Percentiles rank a stretch among this genome's conserved stretches.
Conservation (phyloP, 1,140 invertebrate genomes). For the Brachystomella parvula region DNA sequence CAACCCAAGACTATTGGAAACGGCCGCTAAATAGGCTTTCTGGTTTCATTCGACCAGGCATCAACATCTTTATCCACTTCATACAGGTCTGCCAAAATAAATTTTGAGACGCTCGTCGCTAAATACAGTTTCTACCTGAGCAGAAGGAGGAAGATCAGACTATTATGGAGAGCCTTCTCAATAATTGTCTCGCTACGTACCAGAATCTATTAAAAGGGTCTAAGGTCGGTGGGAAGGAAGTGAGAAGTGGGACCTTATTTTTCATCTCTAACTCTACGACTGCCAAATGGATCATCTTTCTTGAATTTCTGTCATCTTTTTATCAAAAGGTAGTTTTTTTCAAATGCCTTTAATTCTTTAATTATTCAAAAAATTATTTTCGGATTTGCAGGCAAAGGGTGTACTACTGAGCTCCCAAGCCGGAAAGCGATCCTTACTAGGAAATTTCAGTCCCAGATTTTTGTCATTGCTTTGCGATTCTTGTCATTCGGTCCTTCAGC, state of each 20-base stretch:
- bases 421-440: conserved; percentile 57
- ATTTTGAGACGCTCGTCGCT: not conserved
- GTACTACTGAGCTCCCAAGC: conserved; percentile 63
- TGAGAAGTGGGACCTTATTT: conserved; percentile 17
- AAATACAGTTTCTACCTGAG: not conserved
- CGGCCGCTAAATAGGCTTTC: conserved; percentile 5
- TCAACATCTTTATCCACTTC: conserved; percentile 35
- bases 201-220: conserved; percentile 59
- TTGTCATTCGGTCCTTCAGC: conserved; percentile 68
- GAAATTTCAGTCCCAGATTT: conserved; percentile 60
- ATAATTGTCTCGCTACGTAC: conserved; percentile 82
- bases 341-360: conserved; percentile 4
- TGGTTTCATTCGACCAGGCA: conserved; percentile 29
- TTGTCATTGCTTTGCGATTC: conserved; percentile 72
- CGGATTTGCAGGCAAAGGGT: conserved; percentile 34
- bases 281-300: conserved; percentile 47
- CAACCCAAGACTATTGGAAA: conserved; percentile 15
- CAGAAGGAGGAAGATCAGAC: conserved; percentile 73
- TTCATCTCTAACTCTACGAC: not conserved
- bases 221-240: conserved; percentile 34
- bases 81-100: conserved; percentile 22
- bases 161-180: conserved; percentile 76
- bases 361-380: conserved; percentile 6
- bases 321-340: conserved; percentile 54
- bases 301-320: conserved; percentile 41